These are phyloP conservation scores for Galbula dea DNA, from an alignment of 2,113 vertebrate species.

Conservation along the genomic window DNA sequence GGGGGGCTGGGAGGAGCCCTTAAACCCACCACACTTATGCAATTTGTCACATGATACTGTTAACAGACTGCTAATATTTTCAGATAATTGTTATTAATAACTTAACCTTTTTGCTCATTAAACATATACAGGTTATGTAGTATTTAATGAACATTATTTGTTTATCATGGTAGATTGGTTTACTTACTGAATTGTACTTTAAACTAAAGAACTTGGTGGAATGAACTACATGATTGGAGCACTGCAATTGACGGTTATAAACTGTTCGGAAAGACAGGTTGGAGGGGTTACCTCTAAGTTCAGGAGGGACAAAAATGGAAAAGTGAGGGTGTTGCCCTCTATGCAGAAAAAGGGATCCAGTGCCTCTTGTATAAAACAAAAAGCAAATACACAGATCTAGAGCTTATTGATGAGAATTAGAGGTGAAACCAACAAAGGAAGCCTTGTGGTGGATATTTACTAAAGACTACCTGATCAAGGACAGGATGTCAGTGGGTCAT, in stretches of 20 bases:
- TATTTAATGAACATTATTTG: background rate
- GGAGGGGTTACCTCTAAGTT: background rate
- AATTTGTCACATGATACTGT: background rate
- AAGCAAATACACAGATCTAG: accelerated
- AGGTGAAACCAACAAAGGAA: background rate
- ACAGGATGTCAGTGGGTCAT: background rate
- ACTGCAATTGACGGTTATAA: background rate
- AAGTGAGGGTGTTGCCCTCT: background rate
- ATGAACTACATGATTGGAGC: background rate
- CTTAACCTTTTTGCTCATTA: background rate
- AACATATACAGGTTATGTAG: background rate
- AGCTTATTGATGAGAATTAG: background rate
- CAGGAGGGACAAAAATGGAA: background rate
- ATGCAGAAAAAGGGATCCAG: background rate
- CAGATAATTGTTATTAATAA: background rate
- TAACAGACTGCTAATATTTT: background rate
- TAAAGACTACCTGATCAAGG: background rate
- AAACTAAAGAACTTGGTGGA: background rate
- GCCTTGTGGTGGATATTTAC: background rate
- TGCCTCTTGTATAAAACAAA: background rate
- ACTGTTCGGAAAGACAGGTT: background rate
- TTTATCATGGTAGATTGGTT: background rate
- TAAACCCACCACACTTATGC: too few species aligned
- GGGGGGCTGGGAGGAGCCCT: too few species aligned
- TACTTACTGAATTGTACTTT: background rate